Percentiles rank a stretch among this genome's conserved stretches.
phyloP scores from a whole-genome alignment of 2,888 invertebrate species.

The Limnephilus auricula region DNA sequence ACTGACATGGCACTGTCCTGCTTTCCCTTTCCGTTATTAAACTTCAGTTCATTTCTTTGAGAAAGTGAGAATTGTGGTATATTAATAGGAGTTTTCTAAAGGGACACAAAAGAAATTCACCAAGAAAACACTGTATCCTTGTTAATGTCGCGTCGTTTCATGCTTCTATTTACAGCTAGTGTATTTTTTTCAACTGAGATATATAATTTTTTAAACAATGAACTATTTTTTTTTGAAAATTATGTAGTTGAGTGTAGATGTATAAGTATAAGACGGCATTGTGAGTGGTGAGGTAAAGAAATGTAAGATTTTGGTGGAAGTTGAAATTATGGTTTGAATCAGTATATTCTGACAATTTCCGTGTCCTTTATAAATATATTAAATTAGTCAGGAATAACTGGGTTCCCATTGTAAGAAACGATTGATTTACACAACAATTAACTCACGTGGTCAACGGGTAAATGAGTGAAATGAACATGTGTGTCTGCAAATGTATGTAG shows the following conservation, averaged over 20 bases:
- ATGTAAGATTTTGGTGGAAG: neutral
- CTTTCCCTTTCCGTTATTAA: constrained; percentile 46
- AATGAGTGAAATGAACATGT: constrained; percentile 8
- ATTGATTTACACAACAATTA: constrained; percentile 5
- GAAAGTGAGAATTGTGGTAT: constrained; percentile 34
- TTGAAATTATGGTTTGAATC: neutral
- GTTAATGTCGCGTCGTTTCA: constrained; percentile 3
- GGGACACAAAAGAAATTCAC: constrained; percentile 26
- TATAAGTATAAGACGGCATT: neutral
- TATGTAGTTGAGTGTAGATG: neutral
- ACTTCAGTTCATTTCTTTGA: constrained; percentile 18
- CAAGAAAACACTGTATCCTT: neutral
- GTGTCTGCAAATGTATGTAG: constrained; percentile 25
- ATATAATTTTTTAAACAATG: neutral
- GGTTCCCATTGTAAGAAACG: neutral
- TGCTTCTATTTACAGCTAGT: constrained; percentile 6
- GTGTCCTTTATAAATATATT: neutral
- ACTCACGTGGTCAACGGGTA: neutral
- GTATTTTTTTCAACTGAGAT: neutral
- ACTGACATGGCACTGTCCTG: constrained; percentile 7
- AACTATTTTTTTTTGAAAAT: neutral
- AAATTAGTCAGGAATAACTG: neutral
- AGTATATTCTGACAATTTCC: neutral
- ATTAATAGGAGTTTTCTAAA: constrained; percentile 8
- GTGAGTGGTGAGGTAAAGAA: neutral